Conservation (phyloP, 2,888 invertebrate species). For the Dione juno region DNA sequence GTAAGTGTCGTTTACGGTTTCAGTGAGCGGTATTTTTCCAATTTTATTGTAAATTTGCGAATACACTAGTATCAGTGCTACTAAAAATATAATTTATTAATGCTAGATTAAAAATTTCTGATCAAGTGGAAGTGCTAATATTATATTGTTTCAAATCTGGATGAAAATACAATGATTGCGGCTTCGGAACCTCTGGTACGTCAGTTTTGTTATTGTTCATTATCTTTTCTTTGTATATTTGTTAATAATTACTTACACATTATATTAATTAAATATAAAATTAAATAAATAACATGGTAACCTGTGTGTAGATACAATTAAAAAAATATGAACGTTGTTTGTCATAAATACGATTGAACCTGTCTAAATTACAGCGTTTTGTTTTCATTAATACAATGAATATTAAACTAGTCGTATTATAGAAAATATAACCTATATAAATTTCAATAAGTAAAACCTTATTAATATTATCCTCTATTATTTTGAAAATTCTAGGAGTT, state of each 20-base stretch:
- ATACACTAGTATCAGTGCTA: not conserved
- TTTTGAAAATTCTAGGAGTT: constrained; percentile 86
- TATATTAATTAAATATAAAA: not conserved
- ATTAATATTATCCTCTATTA: not conserved
- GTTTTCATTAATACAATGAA: not conserved
- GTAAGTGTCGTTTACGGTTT: constrained; percentile 14
- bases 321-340: no score
- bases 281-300: not conserved
- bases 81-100: not conserved
- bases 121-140: constrained; percentile 54
- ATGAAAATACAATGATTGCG: constrained; percentile 94
- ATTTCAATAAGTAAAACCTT: not conserved
- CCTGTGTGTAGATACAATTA: no score
- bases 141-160: constrained; percentile 89
- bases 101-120: constrained; percentile 43
- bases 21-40: not conserved
- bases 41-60: not conserved
- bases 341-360: no score
- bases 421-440: not conserved
- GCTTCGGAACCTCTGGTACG: constrained; percentile 94
- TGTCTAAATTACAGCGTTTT: not conserved
- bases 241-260: not conserved
- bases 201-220: constrained; percentile 44
- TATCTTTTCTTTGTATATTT: constrained; percentile 30
- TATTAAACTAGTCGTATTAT: not conserved